phyloP scores from a whole-genome alignment of 2,113 vertebrate species.

The Elgaria multicarinata region DNA sequence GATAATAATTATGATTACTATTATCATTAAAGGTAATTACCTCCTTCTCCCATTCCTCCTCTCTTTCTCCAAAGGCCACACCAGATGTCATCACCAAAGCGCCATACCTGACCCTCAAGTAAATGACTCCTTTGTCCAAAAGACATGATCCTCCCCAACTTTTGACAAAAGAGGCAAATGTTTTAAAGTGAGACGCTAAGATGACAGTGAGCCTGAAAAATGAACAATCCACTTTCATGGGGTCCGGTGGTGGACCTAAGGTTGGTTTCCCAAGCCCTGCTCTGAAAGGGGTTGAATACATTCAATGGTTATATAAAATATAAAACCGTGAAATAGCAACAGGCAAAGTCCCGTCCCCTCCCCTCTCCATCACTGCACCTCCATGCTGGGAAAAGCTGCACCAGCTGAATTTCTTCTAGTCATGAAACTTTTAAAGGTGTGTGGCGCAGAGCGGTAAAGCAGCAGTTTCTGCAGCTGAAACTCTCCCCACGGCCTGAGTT shows the following conservation, averaged over 20 bases:
- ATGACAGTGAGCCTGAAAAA: not conserved
- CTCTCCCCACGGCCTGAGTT: too few species aligned
- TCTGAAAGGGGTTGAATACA: not conserved
- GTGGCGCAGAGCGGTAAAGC: too few species aligned
- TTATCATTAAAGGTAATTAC: not conserved
- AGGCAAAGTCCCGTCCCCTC: not conserved
- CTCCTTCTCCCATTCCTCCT: not conserved
- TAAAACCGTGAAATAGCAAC: not conserved
- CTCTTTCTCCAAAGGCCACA: not conserved
- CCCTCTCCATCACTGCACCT: not conserved
- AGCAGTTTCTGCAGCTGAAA: too few species aligned
- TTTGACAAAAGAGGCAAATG: not conserved
- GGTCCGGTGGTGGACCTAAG: not conserved
- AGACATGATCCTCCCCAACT: too few species aligned
- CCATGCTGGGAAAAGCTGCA: not conserved
- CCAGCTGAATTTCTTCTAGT: not conserved
- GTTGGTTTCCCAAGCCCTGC: not conserved
- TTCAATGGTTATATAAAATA: not conserved
- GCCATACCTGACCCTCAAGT: accelerated
- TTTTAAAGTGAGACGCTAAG: not conserved
- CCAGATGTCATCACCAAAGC: not conserved
- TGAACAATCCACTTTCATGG: not conserved
- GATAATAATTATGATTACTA: too few species aligned
- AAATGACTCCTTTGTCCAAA: not conserved
- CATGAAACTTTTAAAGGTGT: not conserved